A percentile compares a stretch with the other conserved stretches of the same genome.
Evolutionary conservation across 37 sponge, comb jelly and placozoan species (phyloP).

Genomic region (Halisarca cf. caerulea): DNA sequence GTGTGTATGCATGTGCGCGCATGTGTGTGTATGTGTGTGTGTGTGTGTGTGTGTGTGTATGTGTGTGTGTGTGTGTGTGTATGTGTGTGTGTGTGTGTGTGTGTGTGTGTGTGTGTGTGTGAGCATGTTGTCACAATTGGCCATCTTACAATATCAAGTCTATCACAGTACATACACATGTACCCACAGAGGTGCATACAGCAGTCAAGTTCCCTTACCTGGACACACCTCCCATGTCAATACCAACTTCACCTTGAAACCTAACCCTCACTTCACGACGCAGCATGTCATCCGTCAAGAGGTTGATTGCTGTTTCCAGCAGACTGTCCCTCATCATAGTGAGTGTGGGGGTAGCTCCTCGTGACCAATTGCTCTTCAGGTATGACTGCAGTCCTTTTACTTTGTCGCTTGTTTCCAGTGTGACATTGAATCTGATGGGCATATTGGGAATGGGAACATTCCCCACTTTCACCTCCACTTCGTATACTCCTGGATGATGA

Average conservation of each 20-base stretch:
- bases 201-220: conserved; percentile 29
- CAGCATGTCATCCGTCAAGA: not conserved
- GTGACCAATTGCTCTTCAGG: not conserved
- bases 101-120: too few relatives aligned
- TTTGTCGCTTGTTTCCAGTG: not conserved
- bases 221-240: conserved; percentile 64
- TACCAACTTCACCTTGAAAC: conserved; percentile 58
- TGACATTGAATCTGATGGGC: conserved; percentile 26
- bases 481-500: not conserved
- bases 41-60: too few relatives aligned
- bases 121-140: too few relatives aligned
- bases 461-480: not conserved
- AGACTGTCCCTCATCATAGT: conserved; percentile 43
- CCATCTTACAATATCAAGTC: too few relatives aligned
- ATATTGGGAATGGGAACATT: not conserved
- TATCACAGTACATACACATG: too few relatives aligned
- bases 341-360: conserved; percentile 44
- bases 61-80: too few relatives aligned
- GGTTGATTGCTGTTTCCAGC: conserved; percentile 45
- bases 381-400: not conserved
- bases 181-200: not conserved
- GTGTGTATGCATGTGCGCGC: too few relatives aligned
- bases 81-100: too few relatives aligned
- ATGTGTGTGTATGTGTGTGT: too few relatives aligned
- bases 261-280: conserved; percentile 24